A percentile compares a stretch with the other conserved stretches of the same genome.
Conservation (phyloP, 1,140 invertebrate species). For the Bombyx mandarina region DNA sequence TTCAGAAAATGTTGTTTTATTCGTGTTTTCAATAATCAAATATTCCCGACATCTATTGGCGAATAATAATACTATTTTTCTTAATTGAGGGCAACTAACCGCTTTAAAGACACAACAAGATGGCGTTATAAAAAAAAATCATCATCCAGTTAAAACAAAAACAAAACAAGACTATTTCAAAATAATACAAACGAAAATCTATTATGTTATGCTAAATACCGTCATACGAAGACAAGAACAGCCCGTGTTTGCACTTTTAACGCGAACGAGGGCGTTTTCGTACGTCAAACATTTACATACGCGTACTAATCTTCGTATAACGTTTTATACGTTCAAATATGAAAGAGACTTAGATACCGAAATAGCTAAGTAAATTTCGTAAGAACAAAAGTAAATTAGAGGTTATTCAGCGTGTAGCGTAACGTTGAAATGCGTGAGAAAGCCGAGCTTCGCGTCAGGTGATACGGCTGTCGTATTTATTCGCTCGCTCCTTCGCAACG, state of each 20-base stretch:
- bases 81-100: too few species aligned
- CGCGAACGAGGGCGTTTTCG: constrained; percentile 7
- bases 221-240: constrained; percentile 8
- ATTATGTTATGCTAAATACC: constrained; percentile 9
- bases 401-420: constrained; percentile 21
- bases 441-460: constrained; percentile 33
- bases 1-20: too few species aligned
- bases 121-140: too few species aligned
- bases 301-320: constrained; percentile 14
- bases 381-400: constrained; percentile 60
- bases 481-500: constrained; percentile 32
- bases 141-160: too few species aligned
- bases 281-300: constrained; percentile 9
- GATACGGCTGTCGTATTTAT: constrained; percentile 40
- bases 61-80: too few species aligned
- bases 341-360: constrained; percentile 43
- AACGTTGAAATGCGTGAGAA: constrained; percentile 52
- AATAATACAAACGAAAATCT: constrained; percentile 3
- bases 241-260: constrained; percentile 13
- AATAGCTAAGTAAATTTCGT: constrained; percentile 39
- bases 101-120: too few species aligned
- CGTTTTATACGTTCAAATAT: constrained; percentile 15
- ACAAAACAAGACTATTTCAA: not conserved
- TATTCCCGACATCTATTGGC: too few species aligned
- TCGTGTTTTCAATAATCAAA: too few species aligned